Conservation (phyloP, 1,140 invertebrate species). For the Panulirus ornatus region DNA sequence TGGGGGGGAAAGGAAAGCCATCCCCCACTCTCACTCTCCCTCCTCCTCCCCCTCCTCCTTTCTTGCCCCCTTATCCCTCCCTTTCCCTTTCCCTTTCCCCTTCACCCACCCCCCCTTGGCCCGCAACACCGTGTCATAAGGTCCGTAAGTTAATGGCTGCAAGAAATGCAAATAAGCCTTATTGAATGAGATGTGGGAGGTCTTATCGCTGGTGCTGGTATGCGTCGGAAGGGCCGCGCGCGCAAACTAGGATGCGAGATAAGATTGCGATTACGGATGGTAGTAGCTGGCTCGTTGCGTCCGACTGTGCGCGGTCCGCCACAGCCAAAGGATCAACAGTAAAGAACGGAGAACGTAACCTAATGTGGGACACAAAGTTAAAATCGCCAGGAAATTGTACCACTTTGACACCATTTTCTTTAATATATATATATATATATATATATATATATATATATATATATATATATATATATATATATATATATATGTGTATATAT, state of each 20-base stretch:
- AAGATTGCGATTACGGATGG: conserved; percentile 63
- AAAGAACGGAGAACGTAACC: conserved; percentile 25
- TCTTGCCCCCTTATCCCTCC: neutral
- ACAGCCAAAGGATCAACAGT: conserved; percentile 21
- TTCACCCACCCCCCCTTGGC: neutral
- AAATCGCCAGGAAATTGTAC: neutral
- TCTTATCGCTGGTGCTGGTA: conserved; percentile 48
- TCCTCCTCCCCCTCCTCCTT: neutral
- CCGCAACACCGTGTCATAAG: conserved; percentile 46
- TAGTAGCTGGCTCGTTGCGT: conserved; percentile 13
- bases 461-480: too few relatives aligned
- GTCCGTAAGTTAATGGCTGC: conserved; percentile 27
- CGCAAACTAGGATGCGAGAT: conserved; percentile 38
- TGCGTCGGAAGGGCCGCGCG: conserved; percentile 19
- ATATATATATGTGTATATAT: too few relatives aligned
- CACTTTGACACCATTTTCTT: too few relatives aligned
- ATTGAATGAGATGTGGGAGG: conserved; percentile 56
- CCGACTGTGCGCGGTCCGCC: neutral
- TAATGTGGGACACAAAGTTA: neutral
- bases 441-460: too few relatives aligned
- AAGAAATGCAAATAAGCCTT: conserved; percentile 59
- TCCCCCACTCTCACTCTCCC: neutral
- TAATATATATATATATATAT: too few relatives aligned
- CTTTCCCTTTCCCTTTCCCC: too few relatives aligned
- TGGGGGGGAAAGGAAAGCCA: too few relatives aligned